Base-by-base conservation (phyloP, 2,113 vertebrate species). In the Nyctereutes procyonoides region DNA sequence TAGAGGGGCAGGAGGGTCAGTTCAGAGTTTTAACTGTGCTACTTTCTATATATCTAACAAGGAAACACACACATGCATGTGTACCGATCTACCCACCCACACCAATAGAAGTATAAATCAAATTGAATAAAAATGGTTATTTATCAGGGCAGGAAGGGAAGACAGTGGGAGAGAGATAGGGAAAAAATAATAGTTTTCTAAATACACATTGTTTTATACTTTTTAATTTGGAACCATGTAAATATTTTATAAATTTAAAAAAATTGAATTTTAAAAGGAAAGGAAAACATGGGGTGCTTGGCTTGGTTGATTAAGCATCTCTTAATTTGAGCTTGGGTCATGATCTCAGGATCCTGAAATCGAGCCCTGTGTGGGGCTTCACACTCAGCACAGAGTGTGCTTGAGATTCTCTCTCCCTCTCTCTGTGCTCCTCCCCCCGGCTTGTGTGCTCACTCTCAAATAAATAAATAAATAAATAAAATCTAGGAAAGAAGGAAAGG, bases 171-270 rank as follows among this genome's bases (percentile, higher is more conserved):
- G 2, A 77, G 2, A 12, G 1, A 65, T 1, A 85, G 16, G 20
- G 28, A 73, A 84, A 56, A 81, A 93, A 96, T 28, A 32, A 87
- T 67, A 10, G 8, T 80, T 77, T 92, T 62, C 9, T 65, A 94
- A 74, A 71, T 38, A n/a, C 24, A 51, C 13, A 11, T 79, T 22
- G 28, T 55, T 43, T 84, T 56, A n/a, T 60, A 71, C 20, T 24
- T 92, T 95, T 84, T 16, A 71, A 87, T 76, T 92, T 94, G 13
- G 6, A 90, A 83, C 12, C 5, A 24, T 48, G 6, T 24, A 93
- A 81, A 53, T 95, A 77, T 79, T 88, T 89, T 43, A 53, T 5
- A 60, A 83, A 93, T 76, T 76, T 81, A 73, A 73, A 90, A 90
- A 74, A 79, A 56, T 15, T n/a, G 19, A 76, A 48, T n/a, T 88